Evolutionary conservation across 2,797 vertebrate species (phyloP).

Genomic region (Acipenser oxyrinchus): DNA sequence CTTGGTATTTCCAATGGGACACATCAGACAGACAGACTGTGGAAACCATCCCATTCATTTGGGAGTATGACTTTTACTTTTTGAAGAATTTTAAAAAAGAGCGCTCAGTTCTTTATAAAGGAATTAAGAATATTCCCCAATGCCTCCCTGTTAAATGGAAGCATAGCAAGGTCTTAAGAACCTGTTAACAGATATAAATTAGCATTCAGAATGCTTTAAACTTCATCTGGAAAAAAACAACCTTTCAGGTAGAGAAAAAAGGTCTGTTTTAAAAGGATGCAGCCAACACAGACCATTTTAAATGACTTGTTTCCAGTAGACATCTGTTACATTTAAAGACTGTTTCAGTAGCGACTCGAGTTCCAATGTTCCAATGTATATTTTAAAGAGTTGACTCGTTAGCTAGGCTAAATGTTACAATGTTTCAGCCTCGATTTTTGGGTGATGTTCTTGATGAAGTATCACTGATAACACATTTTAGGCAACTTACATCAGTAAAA

Average conservation of each 20-base stretch:
- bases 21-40: constrained; percentile 61
- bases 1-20: constrained; percentile 51
- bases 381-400: too few relatives aligned
- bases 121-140: constrained; percentile 72
- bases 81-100: constrained; percentile 61
- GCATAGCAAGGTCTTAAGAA: constrained; percentile 67
- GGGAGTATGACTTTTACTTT: constrained; percentile 81
- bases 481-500: too few relatives aligned
- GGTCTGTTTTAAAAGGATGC: constrained; percentile 62
- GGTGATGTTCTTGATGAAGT: too few relatives aligned
- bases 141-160: constrained; percentile 74
- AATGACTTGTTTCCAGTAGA: too few relatives aligned
- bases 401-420: too few relatives aligned
- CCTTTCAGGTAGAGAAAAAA: constrained; percentile 74
- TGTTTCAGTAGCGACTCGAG: too few relatives aligned
- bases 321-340: too few relatives aligned
- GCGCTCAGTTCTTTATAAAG: constrained; percentile 74
- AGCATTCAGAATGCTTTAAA: constrained; percentile 74
- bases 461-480: too few relatives aligned
- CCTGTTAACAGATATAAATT: constrained; percentile 74
- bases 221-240: constrained; percentile 53
- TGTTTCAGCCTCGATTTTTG: too few relatives aligned
- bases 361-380: too few relatives aligned
- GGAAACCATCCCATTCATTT: constrained; percentile 63
- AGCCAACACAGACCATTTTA: not conserved